Conservation (phyloP, 2,113 vertebrate species). For the Rissa tridactyla region DNA sequence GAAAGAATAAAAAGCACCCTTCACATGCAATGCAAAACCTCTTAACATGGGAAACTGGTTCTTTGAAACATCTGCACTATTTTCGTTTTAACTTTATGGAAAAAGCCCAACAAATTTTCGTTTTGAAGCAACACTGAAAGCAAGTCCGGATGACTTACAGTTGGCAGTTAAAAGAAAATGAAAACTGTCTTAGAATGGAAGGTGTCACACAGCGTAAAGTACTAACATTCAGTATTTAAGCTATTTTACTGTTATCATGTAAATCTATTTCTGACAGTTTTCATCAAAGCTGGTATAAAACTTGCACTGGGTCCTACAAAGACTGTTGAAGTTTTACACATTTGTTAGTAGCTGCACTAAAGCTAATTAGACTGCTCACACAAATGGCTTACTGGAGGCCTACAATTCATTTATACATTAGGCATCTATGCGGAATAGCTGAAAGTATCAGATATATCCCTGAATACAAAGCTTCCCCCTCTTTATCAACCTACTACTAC, state of each 20-base stretch:
- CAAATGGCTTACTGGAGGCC: neutral
- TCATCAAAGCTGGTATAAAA: neutral
- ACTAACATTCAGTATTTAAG: neutral
- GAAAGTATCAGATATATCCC: neutral
- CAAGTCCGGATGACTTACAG: neutral
- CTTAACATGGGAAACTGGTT: neutral
- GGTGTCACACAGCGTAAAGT: neutral
- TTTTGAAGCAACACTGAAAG: neutral
- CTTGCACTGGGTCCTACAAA: neutral
- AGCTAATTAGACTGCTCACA: neutral
- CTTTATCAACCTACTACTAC: neutral
- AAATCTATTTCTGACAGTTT: conserved; percentile 13
- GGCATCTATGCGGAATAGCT: neutral
- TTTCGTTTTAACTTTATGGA: neutral
- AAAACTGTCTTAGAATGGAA: neutral
- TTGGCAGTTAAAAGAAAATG: neutral
- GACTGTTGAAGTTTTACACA: neutral
- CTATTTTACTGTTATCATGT: neutral
- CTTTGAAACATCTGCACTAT: neutral
- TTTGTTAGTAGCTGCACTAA: neutral
- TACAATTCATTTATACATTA: neutral
- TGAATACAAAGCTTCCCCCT: neutral
- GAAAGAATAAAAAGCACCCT: neutral
- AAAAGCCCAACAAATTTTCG: neutral
- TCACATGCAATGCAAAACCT: neutral